These are phyloP conservation scores for Apistogramma diplotaenia DNA, from an alignment of 2,113 vertebrate species.

Conservation along the genomic window DNA sequence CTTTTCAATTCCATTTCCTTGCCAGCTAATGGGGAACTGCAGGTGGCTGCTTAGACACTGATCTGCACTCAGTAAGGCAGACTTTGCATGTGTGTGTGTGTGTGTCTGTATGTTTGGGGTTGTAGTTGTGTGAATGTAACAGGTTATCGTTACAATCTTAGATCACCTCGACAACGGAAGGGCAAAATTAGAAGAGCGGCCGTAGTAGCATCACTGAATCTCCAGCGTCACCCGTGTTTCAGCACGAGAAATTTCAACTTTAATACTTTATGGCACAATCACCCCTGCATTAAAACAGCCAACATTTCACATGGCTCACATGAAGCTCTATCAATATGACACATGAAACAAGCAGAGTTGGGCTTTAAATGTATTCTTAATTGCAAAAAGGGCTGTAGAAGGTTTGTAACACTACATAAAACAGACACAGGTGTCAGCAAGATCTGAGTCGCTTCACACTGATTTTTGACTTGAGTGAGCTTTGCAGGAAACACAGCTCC, in stretches of 20 bases:
- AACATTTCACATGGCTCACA: neutral
- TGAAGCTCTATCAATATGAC: neutral
- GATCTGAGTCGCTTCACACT: neutral
- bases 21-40: conserved; percentile 45
- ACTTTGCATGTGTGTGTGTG: neutral
- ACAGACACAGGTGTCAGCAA: neutral
- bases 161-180: conserved; percentile 8
- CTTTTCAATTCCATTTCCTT: conserved; percentile 56
- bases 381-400: neutral
- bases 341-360: neutral
- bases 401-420: neutral
- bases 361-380: neutral
- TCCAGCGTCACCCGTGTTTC: neutral
- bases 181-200: neutral
- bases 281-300: neutral
- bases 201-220: neutral
- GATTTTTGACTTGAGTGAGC: neutral
- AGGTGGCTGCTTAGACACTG: conserved; percentile 48
- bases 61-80: conserved; percentile 24
- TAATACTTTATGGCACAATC: neutral
- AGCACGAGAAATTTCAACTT: neutral
- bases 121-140: neutral
- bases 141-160: conserved; percentile 15
- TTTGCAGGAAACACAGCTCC: neutral
- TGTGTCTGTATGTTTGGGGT: neutral